Conservation (phyloP, 2,888 invertebrate species). For the Eucera pruinosa region DNA sequence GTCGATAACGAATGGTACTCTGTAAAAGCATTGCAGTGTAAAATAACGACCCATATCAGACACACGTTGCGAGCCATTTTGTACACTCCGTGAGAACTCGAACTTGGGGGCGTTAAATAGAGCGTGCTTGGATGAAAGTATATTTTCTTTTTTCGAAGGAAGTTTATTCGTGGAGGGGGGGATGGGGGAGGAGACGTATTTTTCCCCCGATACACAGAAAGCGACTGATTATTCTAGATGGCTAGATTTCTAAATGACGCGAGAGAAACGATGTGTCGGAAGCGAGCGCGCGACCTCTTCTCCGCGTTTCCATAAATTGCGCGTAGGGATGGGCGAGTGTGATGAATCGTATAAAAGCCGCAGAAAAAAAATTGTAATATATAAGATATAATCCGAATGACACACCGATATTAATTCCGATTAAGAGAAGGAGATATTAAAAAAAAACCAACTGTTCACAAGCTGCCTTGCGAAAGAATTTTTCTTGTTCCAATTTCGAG, state of each 20-base stretch:
- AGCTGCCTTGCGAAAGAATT: slow-evolving; percentile 73
- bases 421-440: slow-evolving; percentile 23
- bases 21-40: slow-evolving; percentile 48
- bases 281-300: slow-evolving; percentile 26
- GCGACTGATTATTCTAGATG: slow-evolving; percentile 52
- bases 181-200: not conserved
- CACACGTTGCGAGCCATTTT: slow-evolving; percentile 46
- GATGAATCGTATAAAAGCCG: slow-evolving; percentile 28
- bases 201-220: slow-evolving; percentile 22
- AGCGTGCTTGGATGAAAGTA: slow-evolving; percentile 52
- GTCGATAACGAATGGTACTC: slow-evolving; percentile 30
- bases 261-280: slow-evolving; percentile 8
- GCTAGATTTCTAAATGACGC: slow-evolving; percentile 54
- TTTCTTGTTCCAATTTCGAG: slow-evolving; percentile 54
- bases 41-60: slow-evolving; percentile 43
- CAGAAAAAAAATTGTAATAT: slow-evolving; percentile 74
- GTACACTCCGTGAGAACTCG: slow-evolving; percentile 15
- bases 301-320: slow-evolving; percentile 30
- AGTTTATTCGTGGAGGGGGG: slow-evolving; percentile 23
- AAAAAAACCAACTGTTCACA: slow-evolving; percentile 70
- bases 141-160: slow-evolving; percentile 30
- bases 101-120: slow-evolving; percentile 31
- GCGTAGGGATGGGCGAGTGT: slow-evolving; percentile 24
- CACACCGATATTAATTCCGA: slow-evolving; percentile 63
- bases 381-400: slow-evolving; percentile 64